A percentile compares a stretch with the other conserved stretches of the same genome.
phyloP scores from a whole-genome alignment of 2,888 invertebrate genomes.

The Drosophila subquinaria region DNA sequence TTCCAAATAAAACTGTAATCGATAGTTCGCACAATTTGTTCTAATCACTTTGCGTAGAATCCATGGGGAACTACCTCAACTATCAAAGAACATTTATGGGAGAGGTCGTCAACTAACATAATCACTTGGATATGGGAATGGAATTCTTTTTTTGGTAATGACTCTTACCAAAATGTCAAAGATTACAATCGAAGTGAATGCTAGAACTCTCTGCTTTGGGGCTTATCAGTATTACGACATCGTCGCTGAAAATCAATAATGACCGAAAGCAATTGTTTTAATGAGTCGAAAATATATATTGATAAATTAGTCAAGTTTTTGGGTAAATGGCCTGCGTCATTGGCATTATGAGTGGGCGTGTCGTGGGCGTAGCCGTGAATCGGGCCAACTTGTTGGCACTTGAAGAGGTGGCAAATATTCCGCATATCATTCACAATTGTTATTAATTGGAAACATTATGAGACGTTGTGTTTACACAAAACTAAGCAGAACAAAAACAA shows the following conservation, averaged over 20 bases:
- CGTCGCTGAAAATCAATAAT: slow-evolving; percentile 14
- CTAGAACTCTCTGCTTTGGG: neutral
- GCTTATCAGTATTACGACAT: neutral
- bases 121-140: neutral
- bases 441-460: slow-evolving; percentile 76
- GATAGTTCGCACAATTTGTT: neutral
- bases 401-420: slow-evolving; percentile 43
- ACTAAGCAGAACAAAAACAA: slow-evolving; percentile 9
- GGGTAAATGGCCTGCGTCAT: slow-evolving; percentile 40
- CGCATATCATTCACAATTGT: slow-evolving; percentile 66
- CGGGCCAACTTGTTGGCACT: slow-evolving; percentile 32
- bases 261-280: slow-evolving; percentile 11
- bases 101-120: neutral
- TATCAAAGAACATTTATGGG: neutral
- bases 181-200: neutral
- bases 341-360: slow-evolving; percentile 15
- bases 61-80: neutral
- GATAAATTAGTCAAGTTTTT: slow-evolving; percentile 39
- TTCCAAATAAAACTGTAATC: neutral
- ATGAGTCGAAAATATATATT: slow-evolving; percentile 30
- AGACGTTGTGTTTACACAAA: slow-evolving; percentile 68
- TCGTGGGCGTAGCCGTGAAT: slow-evolving; percentile 14
- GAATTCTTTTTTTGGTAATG: neutral
- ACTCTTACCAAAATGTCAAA: neutral
- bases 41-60: slow-evolving; percentile 2